Evolutionary conservation across 2,113 vertebrate species (phyloP).

Genomic region (Petrocephalus zakoni): DNA sequence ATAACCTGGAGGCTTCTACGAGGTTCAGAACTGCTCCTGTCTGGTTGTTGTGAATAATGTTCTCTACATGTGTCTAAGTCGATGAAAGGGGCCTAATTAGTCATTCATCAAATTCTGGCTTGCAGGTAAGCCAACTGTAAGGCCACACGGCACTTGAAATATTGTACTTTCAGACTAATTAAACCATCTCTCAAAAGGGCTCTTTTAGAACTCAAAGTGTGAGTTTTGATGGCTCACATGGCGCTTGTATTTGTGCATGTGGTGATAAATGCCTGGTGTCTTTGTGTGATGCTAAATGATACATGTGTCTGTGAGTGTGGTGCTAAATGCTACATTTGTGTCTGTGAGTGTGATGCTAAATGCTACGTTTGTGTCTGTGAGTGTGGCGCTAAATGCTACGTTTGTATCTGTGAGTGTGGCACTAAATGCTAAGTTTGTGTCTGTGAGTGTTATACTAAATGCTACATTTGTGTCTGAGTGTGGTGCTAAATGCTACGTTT

Average conservation of each 20-base stretch:
- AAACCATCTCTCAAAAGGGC: background rate
- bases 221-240: background rate
- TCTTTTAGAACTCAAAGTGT: constrained; percentile 7
- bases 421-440: background rate
- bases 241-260: background rate
- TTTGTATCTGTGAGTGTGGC: background rate
- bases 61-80: background rate
- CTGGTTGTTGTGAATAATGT: background rate
- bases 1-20: background rate
- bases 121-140: background rate
- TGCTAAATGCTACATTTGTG: background rate
- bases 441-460: background rate
- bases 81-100: background rate
- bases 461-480: background rate
- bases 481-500: too few relatives aligned
- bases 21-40: background rate
- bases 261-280: background rate
- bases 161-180: constrained; percentile 15
- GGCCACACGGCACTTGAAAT: background rate
- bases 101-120: constrained; percentile 6
- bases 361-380: background rate
- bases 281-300: background rate
- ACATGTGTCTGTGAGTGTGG: background rate
- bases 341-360: background rate
- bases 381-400: background rate